Conservation (phyloP, 2,888 invertebrate genomes). For the Agrochola macilenta region DNA sequence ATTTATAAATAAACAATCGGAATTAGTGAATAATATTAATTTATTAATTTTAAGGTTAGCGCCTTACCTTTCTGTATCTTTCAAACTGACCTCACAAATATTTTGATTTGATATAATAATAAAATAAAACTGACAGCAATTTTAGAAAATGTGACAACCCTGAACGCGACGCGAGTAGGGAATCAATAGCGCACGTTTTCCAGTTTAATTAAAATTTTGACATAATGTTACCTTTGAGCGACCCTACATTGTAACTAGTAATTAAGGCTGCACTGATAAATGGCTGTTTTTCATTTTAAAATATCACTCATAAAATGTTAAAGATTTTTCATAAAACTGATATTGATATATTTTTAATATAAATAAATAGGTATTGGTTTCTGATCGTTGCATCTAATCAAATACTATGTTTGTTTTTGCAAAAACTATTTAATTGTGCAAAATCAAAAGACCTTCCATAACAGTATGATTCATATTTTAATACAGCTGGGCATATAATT, state of each 20-base stretch:
- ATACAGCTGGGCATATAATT: neutral
- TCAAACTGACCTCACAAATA: neutral
- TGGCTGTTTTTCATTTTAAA: neutral
- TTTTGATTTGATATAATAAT: too few relatives aligned
- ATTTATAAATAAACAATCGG: neutral
- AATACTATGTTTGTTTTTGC: neutral
- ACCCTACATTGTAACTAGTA: conserved; percentile 46
- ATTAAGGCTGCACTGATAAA: conserved; percentile 35
- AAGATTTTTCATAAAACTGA: neutral
- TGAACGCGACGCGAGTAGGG: conserved; percentile 23
- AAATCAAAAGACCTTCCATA: neutral
- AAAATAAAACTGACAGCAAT: neutral
- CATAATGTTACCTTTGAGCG: conserved; percentile 59
- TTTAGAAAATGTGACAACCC: conserved; percentile 46
- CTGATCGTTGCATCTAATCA: neutral
- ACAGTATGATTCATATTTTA: neutral
- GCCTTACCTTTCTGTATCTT: neutral
- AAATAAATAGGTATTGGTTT: neutral
- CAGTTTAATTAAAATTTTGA: conserved; percentile 65
- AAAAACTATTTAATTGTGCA: too few relatives aligned
- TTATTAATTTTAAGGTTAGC: neutral
- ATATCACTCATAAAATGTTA: neutral
- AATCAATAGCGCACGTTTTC: conserved; percentile 60
- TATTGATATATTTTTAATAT: neutral
- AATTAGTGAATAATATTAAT: neutral